Evolutionary conservation across 2,113 vertebrate genomes (phyloP).

Genomic region (Monopterus albus): DNA sequence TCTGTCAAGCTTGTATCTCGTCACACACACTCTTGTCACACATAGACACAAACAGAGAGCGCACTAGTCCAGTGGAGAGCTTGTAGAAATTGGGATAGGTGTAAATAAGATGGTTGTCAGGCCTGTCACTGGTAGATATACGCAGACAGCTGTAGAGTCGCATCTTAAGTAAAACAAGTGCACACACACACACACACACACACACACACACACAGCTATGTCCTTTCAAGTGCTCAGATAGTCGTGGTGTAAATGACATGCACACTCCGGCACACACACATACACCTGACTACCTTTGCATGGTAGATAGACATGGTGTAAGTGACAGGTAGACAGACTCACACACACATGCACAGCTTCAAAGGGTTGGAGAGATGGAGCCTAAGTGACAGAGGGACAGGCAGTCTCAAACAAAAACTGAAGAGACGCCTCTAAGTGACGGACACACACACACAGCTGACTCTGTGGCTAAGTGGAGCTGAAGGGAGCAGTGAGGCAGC

Average conservation of each 20-base stretch:
- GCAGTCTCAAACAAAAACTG: slow-evolving; percentile 72
- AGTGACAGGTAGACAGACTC: slow-evolving; percentile 65
- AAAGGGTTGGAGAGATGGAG: slow-evolving; percentile 45
- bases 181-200: slow-evolving; percentile 12
- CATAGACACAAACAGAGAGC: slow-evolving; percentile 13
- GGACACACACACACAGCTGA: slow-evolving; percentile 53
- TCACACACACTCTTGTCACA: slow-evolving; percentile 18
- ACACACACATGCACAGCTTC: slow-evolving; percentile 42
- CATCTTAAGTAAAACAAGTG: slow-evolving; percentile 54
- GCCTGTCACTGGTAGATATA: slow-evolving; percentile 64
- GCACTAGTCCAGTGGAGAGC: slow-evolving; percentile 64
- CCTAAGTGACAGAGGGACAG: slow-evolving; percentile 85
- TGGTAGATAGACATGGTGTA: slow-evolving; percentile 53
- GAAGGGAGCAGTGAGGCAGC: slow-evolving; percentile 92
- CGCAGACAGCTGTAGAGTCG: slow-evolving; percentile 52
- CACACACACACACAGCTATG: slow-evolving; percentile 34
- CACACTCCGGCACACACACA: neutral
- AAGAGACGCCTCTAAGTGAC: slow-evolving; percentile 65
- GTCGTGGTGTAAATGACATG: slow-evolving; percentile 21
- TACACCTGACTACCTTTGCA: slow-evolving; percentile 32
- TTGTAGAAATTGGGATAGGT: slow-evolving; percentile 76
- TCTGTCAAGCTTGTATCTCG: slow-evolving; percentile 41
- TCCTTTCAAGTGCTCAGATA: slow-evolving; percentile 18
- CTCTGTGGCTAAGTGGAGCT: slow-evolving; percentile 88
- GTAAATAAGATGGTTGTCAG: slow-evolving; percentile 80